Percentiles rank a stretch among this genome's conserved stretches.
Conservation (phyloP, 1,140 invertebrate species). For the Pteromalus puparum region DNA sequence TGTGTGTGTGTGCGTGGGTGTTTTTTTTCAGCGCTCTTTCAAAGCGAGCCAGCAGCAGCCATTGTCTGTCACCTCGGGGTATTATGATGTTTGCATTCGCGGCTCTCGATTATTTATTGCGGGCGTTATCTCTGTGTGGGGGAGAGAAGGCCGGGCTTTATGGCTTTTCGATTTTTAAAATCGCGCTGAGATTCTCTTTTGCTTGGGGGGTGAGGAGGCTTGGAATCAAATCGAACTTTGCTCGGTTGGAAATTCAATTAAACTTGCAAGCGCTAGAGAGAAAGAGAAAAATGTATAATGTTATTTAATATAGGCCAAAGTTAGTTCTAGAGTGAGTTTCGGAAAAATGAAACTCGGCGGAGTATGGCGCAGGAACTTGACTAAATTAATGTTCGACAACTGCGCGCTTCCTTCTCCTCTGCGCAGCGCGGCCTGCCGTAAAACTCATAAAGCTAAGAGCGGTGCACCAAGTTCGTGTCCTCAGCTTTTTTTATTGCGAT, state of each 20-base stretch:
- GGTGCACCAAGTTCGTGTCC: constrained; percentile 20
- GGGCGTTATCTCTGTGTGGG: constrained; percentile 7
- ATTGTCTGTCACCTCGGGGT: not conserved
- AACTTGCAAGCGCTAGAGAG: not conserved
- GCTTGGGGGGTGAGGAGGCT: not conserved
- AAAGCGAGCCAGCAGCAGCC: not conserved
- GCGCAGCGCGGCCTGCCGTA: not conserved
- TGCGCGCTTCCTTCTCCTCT: not conserved
- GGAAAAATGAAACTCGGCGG: not conserved
- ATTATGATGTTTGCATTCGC: constrained; percentile 29
- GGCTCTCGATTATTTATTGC: constrained; percentile 45
- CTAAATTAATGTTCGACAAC: not conserved
- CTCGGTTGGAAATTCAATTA: constrained; percentile 42
- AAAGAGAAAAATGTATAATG: not conserved
- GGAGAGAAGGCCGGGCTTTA: constrained; percentile 30
- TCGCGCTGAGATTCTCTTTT: constrained; percentile 16
- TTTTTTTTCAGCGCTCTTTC: not conserved
- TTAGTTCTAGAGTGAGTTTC: not conserved
- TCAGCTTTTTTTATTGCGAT: constrained; percentile 8
- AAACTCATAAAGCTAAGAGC: constrained; percentile 19
- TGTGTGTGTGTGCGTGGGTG: not conserved
- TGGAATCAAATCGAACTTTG: constrained; percentile 27
- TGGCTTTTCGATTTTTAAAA: constrained; percentile 48
- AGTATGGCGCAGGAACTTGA: not conserved
- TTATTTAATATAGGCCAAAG: not conserved